phyloP scores from a whole-genome alignment of 2,797 vertebrate species.

The Rhynchotus rufescens region DNA sequence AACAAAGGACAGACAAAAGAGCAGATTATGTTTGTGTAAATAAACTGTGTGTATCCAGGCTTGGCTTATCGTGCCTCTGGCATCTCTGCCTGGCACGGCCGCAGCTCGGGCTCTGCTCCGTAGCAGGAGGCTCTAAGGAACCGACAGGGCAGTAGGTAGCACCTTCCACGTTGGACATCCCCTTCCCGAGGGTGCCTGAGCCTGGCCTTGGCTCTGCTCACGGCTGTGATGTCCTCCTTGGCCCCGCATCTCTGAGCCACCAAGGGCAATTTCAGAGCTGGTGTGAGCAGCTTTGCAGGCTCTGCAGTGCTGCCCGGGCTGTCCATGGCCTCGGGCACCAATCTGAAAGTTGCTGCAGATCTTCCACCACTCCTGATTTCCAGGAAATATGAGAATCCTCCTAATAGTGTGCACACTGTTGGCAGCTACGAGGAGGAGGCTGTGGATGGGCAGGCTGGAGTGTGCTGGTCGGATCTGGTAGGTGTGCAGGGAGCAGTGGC shows the following conservation, averaged over 20 bases:
- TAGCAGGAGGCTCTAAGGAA: background rate
- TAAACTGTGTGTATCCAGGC: background rate
- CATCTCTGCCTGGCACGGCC: background rate
- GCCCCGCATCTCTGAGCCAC: fast-evolving
- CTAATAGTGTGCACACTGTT: fast-evolving
- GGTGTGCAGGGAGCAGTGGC: background rate
- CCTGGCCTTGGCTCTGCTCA: background rate
- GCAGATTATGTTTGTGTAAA: background rate
- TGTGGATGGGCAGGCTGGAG: background rate
- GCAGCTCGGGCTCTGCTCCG: background rate
- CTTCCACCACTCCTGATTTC: background rate
- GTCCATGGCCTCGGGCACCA: background rate
- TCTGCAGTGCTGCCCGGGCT: background rate
- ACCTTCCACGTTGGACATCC: background rate
- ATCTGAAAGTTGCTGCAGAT: background rate
- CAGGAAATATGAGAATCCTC: background rate
- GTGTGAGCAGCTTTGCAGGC: background rate
- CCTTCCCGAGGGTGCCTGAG: background rate
- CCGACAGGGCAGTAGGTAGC: background rate
- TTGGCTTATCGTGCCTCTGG: background rate
- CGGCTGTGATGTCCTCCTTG: slow-evolving; percentile 33
- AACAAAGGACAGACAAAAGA: background rate
- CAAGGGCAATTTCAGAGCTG: background rate
- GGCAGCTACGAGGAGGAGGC: background rate
- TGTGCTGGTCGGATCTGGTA: too few relatives aligned